Conservation (phyloP, 2,113 vertebrate genomes). For the Gymnogyps californianus region DNA sequence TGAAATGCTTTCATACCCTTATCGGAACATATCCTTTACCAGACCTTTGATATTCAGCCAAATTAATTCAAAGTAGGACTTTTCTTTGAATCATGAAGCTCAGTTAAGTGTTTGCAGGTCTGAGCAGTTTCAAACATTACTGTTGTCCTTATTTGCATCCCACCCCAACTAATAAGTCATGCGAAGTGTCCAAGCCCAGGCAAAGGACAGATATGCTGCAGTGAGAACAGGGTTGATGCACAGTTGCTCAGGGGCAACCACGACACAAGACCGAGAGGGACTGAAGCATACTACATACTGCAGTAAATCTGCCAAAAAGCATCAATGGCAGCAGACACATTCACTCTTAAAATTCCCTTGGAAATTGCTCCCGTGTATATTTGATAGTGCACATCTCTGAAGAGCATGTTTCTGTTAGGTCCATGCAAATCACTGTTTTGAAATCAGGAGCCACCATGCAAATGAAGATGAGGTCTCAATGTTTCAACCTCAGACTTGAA, state of each 20-base stretch:
- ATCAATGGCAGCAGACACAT: background rate
- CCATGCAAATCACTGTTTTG: background rate
- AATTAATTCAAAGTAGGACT: background rate
- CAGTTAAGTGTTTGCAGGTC: background rate
- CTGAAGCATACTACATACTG: background rate
- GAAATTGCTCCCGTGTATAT: slow-evolving; percentile 7
- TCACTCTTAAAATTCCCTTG: background rate
- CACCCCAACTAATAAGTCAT: rapidly evolving
- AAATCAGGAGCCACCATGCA: background rate
- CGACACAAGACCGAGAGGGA: background rate
- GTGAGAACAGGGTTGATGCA: background rate
- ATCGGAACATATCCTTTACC: background rate
- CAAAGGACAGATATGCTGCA: background rate
- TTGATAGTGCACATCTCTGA: background rate
- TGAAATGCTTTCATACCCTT: background rate
- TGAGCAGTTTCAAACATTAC: background rate
- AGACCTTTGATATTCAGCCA: background rate
- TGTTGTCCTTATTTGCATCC: background rate
- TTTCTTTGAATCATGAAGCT: background rate
- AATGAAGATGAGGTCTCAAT: background rate
- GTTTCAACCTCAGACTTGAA: background rate
- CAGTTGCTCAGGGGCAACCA: background rate
- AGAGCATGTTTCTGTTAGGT: background rate
- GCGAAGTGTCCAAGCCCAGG: background rate
- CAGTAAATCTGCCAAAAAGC: background rate